phyloP scores from a whole-genome alignment of 2,797 vertebrate genomes.

The Linurgus olivaceus region DNA sequence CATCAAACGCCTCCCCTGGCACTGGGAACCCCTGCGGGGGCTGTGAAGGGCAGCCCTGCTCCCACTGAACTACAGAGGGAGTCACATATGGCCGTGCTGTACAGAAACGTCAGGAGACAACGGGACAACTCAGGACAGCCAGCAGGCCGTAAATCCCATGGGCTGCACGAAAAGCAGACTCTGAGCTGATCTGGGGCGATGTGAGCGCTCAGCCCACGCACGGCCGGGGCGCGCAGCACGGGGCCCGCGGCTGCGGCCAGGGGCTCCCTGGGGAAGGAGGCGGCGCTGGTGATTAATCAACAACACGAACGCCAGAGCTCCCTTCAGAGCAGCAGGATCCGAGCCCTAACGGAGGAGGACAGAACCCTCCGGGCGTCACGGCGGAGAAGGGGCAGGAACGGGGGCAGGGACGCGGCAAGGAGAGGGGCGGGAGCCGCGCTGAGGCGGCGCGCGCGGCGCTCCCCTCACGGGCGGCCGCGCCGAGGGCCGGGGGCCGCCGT shows the following conservation, averaged over 20 bases:
- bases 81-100: background rate
- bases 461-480: background rate
- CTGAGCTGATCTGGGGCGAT: background rate
- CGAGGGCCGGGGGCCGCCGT: background rate
- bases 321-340: background rate
- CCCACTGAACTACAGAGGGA: background rate
- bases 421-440: background rate
- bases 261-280: background rate
- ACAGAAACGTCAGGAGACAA: background rate
- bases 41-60: background rate
- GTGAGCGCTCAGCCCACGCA: background rate
- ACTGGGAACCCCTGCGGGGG: background rate
- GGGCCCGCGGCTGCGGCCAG: background rate
- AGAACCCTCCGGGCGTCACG: background rate
- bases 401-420: background rate
- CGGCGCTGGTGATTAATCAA: background rate
- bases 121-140: no score
- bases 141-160: background rate
- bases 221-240: background rate
- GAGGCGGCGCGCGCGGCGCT: background rate
- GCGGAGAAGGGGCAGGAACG: background rate
- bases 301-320: background rate
- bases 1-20: background rate
- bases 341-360: background rate
- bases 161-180: background rate